These are phyloP conservation scores for Clarias pachynema DNA, from an alignment of 2,797 vertebrate species.

Conservation along the genomic window DNA sequence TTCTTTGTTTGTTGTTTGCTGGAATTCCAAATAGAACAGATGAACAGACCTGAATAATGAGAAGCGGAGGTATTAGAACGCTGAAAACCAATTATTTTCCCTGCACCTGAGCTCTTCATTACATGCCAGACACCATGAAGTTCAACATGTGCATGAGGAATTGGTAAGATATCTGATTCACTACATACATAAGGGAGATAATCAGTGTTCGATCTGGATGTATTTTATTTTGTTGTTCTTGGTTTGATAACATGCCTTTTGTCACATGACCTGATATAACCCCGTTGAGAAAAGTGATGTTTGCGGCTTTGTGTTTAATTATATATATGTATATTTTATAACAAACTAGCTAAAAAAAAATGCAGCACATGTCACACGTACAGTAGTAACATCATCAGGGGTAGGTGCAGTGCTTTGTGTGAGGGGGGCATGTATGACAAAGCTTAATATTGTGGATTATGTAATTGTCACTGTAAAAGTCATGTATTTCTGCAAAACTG, in stretches of 20 bases:
- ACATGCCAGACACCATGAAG: constrained; percentile 76
- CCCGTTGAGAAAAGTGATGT: too few relatives aligned
- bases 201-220: background rate
- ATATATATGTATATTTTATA: too few relatives aligned
- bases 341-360: too few relatives aligned
- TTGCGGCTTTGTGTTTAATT: background rate
- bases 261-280: background rate
- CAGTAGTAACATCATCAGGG: too few relatives aligned
- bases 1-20: background rate
- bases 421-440: too few relatives aligned
- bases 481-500: background rate
- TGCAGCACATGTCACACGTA: too few relatives aligned
- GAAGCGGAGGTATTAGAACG: background rate
- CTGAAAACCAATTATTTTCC: background rate
- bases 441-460: constrained; percentile 15
- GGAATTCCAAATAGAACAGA: background rate
- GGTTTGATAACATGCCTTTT: background rate
- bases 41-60: background rate
- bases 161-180: constrained; percentile 73
- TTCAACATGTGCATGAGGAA: constrained; percentile 72
- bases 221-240: background rate
- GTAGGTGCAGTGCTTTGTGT: background rate
- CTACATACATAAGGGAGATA: too few relatives aligned
- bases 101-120: constrained; percentile 39
- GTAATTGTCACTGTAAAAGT: constrained; percentile 9